Percentiles rank a stretch among this genome's conserved stretches.
phyloP scores from a whole-genome alignment of 2,888 invertebrate species.

The Tetrapedia diversipes region DNA sequence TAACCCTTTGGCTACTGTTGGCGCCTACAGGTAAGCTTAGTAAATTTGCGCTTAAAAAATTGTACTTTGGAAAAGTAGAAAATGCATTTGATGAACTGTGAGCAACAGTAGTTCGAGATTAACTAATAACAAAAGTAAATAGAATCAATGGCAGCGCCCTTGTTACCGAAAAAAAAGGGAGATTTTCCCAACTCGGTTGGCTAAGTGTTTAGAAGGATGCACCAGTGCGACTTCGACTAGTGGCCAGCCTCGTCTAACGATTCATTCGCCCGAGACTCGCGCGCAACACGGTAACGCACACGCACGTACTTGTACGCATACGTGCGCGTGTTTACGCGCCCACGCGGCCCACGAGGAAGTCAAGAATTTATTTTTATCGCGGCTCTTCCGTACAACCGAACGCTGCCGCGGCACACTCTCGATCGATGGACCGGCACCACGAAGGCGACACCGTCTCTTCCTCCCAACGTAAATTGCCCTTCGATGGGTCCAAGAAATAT shows the following conservation, averaged over 20 bases:
- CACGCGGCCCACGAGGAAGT: conserved; percentile 70
- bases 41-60: too few relatives aligned
- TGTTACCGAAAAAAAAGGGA: too few relatives aligned
- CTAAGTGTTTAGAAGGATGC: too few relatives aligned
- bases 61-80: too few relatives aligned
- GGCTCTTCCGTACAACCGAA: conserved; percentile 61
- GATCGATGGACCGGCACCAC: conserved; percentile 44
- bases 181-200: too few relatives aligned
- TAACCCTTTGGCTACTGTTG: too few relatives aligned
- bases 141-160: too few relatives aligned
- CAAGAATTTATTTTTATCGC: conserved; percentile 72
- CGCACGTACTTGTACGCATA: too few relatives aligned
- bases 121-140: too few relatives aligned
- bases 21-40: too few relatives aligned
- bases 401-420: conserved; percentile 58
- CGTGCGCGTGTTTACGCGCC: conserved; percentile 48
- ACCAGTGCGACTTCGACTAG: conserved; percentile 20
- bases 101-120: too few relatives aligned
- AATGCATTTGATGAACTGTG: too few relatives aligned
- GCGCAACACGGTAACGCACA: background rate
- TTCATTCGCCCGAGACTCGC: conserved; percentile 22
- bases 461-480: conserved; percentile 28
- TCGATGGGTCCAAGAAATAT: conserved; percentile 8
- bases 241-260: conserved; percentile 40
- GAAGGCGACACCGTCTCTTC: conserved; percentile 36